Evolutionary conservation across 2,113 vertebrate genomes (phyloP), one percentile per base, ranked within the genome.

Genomic region (Alosa alosa): DNA sequence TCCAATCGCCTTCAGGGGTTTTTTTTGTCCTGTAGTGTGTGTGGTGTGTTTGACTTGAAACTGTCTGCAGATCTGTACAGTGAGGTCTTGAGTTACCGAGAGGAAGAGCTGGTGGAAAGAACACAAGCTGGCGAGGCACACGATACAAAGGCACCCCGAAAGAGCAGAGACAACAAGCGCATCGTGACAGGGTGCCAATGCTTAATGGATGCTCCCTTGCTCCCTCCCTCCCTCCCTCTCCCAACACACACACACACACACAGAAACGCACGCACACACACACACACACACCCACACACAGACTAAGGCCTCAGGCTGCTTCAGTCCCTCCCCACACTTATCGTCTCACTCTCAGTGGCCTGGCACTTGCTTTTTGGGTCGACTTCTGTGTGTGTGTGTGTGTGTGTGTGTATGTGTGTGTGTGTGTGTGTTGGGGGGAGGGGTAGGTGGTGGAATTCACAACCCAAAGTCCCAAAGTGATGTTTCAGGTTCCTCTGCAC

Each of bases 21-120:
- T 4, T 36, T 64, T 8, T 7, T 20, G 18, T 64, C 22, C 41
- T 4, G 41, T 44, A 2, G 41, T 44, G 41, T 44, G 41, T n/a
- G 60, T 72, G 1, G n/a, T 31, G 64, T 31, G 31, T 72, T 72
- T 72, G 64, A 55, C 64, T 31, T 11, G 64, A 72, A 72, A 72
- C 64, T 72, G 25, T 72, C 64, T 72, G 64, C n/a, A 72, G 64
- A 11, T 11, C 82, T 90, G 91, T 85, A 84, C 84, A 84, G 88
- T 81, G 82, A 83, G 83, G 90, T 90, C 89, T 93, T 87, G 64
- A 86, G 86, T 93, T 91, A 91, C 91, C 68, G 84, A 72, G 11
- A 78, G 39, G 68, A 90, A 86, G 89, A 91, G 57, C 10, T 50
- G 87, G 90, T 88, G 92, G 91, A 93, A 92, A 93, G 85, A 92